Evolutionary conservation across 2,888 invertebrate species (phyloP).

Genomic region (Dromius quadrimaculatus): DNA sequence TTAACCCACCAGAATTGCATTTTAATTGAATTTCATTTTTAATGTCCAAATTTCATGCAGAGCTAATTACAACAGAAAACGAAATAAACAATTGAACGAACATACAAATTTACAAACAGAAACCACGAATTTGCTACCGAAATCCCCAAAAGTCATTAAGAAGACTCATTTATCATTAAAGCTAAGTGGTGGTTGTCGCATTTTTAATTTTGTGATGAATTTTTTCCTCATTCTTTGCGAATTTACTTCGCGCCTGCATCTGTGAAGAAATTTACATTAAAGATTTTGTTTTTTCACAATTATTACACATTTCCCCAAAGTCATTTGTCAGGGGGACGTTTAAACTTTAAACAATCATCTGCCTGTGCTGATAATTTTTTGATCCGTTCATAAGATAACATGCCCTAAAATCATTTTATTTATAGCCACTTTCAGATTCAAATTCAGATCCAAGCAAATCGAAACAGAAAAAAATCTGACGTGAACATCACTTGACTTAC

Average conservation of each 20-base stretch:
- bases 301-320: constrained; percentile 19
- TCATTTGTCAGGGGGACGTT: no score
- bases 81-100: neutral
- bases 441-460: no score
- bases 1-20: constrained; percentile 31
- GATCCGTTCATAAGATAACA: no score
- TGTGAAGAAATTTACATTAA: constrained; percentile 35
- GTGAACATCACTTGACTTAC: no score
- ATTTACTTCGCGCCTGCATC: constrained; percentile 23
- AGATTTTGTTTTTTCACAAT: constrained; percentile 39
- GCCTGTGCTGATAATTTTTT: no score
- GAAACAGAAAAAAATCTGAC: no score
- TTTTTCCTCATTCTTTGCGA: constrained; percentile 40
- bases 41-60: constrained; percentile 41
- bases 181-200: constrained; percentile 47
- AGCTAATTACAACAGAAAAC: constrained; percentile 10
- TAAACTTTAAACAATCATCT: no score
- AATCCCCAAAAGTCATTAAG: constrained; percentile 38
- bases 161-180: constrained; percentile 37
- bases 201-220: constrained; percentile 12
- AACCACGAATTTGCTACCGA: constrained; percentile 37
- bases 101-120: constrained; percentile 24
- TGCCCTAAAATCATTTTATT: no score
- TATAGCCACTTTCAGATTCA: no score
- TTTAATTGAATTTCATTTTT: constrained; percentile 33